These are phyloP conservation scores for Synodontis membranacea DNA, from an alignment of 2,113 vertebrate genomes.

Conservation along the genomic window DNA sequence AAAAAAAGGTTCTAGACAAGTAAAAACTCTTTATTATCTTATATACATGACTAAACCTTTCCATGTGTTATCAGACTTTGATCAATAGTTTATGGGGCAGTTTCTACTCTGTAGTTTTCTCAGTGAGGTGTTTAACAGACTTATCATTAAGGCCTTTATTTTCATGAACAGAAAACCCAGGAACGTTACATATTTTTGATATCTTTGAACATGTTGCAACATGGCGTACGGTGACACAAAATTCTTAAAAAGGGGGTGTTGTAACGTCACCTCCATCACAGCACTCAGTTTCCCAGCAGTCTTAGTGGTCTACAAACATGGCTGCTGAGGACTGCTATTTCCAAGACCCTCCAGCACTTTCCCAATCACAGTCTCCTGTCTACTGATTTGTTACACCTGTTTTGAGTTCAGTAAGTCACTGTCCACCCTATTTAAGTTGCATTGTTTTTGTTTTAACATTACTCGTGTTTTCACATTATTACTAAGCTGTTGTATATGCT, in stretches of 20 bases:
- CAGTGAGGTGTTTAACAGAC: not conserved
- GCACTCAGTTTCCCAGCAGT: too few species aligned
- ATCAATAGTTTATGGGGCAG: conserved; percentile 35
- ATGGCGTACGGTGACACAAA: not conserved
- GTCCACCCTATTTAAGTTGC: too few species aligned
- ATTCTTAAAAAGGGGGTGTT: not conserved
- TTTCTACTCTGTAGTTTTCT: conserved; percentile 42
- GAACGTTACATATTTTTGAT: not conserved
- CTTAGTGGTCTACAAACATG: too few species aligned
- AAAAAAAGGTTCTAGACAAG: conserved; percentile 31
- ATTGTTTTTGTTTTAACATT: too few species aligned
- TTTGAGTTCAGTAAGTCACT: too few species aligned
- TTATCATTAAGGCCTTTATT: not conserved
- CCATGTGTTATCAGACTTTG: conserved; percentile 18
- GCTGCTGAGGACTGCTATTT: too few species aligned
- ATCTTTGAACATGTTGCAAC: not conserved
- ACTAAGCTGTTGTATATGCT: too few species aligned
- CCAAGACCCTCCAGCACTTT: too few species aligned
- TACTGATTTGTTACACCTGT: too few species aligned
- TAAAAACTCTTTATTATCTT: conserved; percentile 60
- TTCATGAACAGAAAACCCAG: not conserved
- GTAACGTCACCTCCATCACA: too few species aligned
- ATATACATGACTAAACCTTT: conserved; percentile 55
- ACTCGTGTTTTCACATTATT: too few species aligned
- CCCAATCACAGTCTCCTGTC: too few species aligned